These are phyloP conservation scores for Marisa cornuarietis DNA, from an alignment of 1,140 invertebrate genomes.

Conservation along the genomic window DNA sequence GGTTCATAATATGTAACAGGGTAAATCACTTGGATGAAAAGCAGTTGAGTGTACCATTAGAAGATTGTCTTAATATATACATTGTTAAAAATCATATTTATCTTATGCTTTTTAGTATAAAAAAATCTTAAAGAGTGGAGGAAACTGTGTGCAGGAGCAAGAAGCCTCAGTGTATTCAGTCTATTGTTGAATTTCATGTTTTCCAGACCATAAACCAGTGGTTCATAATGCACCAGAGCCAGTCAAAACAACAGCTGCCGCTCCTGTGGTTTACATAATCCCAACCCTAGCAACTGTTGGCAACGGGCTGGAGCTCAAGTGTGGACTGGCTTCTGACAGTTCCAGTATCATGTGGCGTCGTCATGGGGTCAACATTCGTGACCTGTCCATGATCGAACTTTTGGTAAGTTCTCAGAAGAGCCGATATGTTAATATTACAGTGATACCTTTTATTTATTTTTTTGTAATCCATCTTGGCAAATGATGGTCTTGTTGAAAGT, in stretches of 20 bases:
- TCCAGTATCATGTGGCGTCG: constrained; percentile 79
- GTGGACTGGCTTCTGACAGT: constrained; percentile 75
- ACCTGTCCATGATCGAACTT: constrained; percentile 16
- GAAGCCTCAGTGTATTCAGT: neutral
- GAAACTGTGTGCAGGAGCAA: too few species aligned
- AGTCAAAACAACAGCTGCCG: constrained; percentile 77
- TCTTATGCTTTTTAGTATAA: too few species aligned
- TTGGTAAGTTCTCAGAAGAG: neutral
- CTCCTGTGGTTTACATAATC: constrained; percentile 74
- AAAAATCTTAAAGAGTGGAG: too few species aligned
- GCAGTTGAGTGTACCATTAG: too few species aligned
- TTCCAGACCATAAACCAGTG: neutral
- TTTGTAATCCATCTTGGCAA: neutral
- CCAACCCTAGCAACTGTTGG: constrained; percentile 75
- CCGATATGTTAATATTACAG: too few species aligned
- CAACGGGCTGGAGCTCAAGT: constrained; percentile 84
- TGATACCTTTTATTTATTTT: neutral
- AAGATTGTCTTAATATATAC: too few species aligned
- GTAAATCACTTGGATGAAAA: too few species aligned
- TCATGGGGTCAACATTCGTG: constrained; percentile 68
- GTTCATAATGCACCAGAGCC: constrained; percentile 73
- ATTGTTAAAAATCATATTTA: too few species aligned
- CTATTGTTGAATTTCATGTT: neutral
- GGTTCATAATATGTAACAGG: too few species aligned
- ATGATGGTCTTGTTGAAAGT: too few species aligned